A percentile compares a stretch with the other conserved stretches of the same genome.
Conservation (phyloP, 2,888 invertebrate species). For the Drosophila kuntzei region DNA sequence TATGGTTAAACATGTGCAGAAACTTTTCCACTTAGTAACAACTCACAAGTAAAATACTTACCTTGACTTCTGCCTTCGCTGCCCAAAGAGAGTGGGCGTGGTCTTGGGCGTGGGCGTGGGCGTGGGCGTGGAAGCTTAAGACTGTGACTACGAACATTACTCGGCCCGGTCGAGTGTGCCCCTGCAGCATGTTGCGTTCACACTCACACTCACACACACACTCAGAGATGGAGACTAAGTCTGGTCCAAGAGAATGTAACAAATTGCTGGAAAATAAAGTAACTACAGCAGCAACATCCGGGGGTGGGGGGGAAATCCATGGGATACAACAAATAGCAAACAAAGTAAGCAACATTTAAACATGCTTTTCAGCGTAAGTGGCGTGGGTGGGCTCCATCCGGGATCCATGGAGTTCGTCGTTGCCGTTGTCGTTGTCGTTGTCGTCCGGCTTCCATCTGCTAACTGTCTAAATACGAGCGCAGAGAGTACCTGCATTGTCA, state of each 20-base stretch:
- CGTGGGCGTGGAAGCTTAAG: constrained; percentile 37
- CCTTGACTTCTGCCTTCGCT: constrained; percentile 70
- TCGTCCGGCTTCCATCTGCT: constrained; percentile 3
- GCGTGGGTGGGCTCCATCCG: constrained; percentile 70
- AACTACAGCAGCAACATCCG: constrained; percentile 36
- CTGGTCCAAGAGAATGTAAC: constrained; percentile 45
- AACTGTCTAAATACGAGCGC: constrained; percentile 12
- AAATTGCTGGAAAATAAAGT: constrained; percentile 74
- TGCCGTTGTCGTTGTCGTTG: background rate
- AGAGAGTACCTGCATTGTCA: constrained; percentile 18
- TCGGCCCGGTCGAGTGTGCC: constrained; percentile 14
- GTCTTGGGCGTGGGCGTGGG: background rate
- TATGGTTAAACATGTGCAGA: constrained; percentile 64
- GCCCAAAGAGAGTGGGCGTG: constrained; percentile 36
- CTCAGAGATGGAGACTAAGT: background rate
- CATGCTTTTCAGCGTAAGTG: constrained; percentile 70
- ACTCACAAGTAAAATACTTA: constrained; percentile 66
- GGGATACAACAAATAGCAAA: constrained; percentile 63
- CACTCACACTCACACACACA: constrained; percentile 17
- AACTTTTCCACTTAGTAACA: constrained; percentile 76
- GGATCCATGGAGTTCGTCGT: background rate
- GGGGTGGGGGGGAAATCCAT: constrained; percentile 16
- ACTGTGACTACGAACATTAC: constrained; percentile 57
- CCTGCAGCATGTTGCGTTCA: constrained; percentile 46
- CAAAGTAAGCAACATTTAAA: constrained; percentile 75